Conservation (phyloP, 2,888 invertebrate genomes). For the Pogonocherus hispidulus region DNA sequence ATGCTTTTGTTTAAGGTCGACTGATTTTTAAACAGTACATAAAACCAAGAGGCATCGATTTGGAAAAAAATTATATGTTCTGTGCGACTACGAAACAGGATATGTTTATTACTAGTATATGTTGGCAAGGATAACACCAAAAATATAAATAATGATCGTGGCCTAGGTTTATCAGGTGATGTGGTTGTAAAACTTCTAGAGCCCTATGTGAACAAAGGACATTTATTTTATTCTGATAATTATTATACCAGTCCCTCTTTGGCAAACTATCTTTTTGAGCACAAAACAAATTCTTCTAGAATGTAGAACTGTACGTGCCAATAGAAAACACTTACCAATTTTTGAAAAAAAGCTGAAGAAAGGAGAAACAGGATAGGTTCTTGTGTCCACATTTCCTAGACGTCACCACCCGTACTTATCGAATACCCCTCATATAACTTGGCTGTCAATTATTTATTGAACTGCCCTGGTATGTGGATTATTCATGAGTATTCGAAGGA, state of each 20-base stretch:
- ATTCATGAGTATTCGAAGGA: no score
- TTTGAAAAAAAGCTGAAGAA: slow-evolving; percentile 5
- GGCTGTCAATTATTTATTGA: no score
- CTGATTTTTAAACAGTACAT: not conserved
- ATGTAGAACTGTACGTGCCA: slow-evolving; percentile 5
- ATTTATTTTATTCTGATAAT: slow-evolving; percentile 8
- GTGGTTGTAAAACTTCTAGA: slow-evolving; percentile 8
- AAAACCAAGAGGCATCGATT: not conserved
- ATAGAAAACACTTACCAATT: slow-evolving; percentile 1
- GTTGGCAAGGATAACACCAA: not conserved
- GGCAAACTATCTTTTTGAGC: not conserved
- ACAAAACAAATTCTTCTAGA: slow-evolving; percentile 11
- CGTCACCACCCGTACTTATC: no score
- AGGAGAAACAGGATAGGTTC: not conserved
- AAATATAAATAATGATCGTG: not conserved
- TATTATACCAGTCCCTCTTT: slow-evolving; percentile 5
- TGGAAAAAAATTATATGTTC: not conserved
- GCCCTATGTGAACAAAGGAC: slow-evolving; percentile 14
- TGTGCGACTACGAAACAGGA: not conserved
- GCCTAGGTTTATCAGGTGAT: slow-evolving; percentile 1
- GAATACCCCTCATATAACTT: no score
- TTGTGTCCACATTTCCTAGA: no score
- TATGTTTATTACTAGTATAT: not conserved
- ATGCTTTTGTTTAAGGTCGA: no score
- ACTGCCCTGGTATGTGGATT: no score